Conservation (phyloP, 2,113 vertebrate genomes). For the Patagioenas fasciata region DNA sequence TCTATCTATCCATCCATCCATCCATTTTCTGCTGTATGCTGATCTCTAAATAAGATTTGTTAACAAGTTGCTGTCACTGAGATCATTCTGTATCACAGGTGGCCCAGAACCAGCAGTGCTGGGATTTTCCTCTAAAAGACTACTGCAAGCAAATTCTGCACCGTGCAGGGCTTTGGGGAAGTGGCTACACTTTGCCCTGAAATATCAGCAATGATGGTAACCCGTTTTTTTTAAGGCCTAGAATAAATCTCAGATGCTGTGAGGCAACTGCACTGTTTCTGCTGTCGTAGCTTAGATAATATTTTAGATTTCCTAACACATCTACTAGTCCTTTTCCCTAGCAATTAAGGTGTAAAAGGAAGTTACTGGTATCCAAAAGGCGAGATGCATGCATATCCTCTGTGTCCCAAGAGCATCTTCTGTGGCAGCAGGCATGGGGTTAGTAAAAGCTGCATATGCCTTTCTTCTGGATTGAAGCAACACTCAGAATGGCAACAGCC, state of each 20-base stretch:
- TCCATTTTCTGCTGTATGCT: not conserved
- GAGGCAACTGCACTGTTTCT: not conserved
- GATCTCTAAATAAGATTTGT: not conserved
- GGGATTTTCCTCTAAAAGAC: not conserved
- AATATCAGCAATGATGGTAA: not conserved
- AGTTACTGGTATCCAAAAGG: not conserved
- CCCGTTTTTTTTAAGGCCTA: not conserved
- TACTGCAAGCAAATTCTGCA: not conserved
- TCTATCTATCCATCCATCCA: too few relatives aligned
- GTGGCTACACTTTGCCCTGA: not conserved
- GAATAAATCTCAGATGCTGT: not conserved
- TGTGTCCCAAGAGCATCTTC: not conserved
- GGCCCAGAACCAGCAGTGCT: accelerated
- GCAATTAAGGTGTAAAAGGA: not conserved
- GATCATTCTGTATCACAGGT: not conserved
- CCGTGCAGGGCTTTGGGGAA: not conserved
- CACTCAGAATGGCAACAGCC: not conserved
- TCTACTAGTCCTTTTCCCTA: not conserved
- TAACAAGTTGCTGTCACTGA: not conserved
- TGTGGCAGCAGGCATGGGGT: not conserved
- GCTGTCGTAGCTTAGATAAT: not conserved
- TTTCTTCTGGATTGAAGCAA: not conserved
- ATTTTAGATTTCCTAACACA: not conserved
- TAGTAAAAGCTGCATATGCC: not conserved
- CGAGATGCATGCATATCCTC: not conserved